These are phyloP conservation scores for Jordanella pulchra DNA, from an alignment of 2,797 vertebrate species.

Conservation along the genomic window DNA sequence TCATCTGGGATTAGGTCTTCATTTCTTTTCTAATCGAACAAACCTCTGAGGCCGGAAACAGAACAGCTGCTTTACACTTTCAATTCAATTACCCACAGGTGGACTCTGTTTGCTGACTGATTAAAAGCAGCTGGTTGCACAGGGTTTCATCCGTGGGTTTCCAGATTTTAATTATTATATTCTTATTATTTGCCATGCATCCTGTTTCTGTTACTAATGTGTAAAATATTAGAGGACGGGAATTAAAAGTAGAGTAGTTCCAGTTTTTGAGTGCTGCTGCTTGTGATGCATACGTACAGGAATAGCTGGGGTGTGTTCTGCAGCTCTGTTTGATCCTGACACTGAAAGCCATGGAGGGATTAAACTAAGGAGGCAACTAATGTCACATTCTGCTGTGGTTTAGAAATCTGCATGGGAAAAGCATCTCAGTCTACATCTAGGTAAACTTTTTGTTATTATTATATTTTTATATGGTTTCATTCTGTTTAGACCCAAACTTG, in stretches of 20 bases:
- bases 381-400: background rate
- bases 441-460: background rate
- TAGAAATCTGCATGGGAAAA: background rate
- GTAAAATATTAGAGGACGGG: background rate
- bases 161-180: no score
- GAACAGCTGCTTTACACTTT: no score
- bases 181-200: no score
- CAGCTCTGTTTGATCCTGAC: conserved; percentile 24
- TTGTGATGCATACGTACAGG: conserved; percentile 38
- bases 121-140: background rate
- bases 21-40: no score
- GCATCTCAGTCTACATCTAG: background rate
- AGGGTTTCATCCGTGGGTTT: no score
- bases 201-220: background rate
- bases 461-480: background rate
- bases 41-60: no score
- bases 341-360: conserved; percentile 8
- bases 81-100: no score
- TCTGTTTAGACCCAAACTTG: background rate
- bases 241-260: conserved; percentile 8
- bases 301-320: conserved; percentile 32
- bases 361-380: background rate
- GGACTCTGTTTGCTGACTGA: no score
- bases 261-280: conserved; percentile 17
- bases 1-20: background rate